Evolutionary conservation across 35 echinoderm and acorn worm species (phyloP).

Genomic region (Eucidaris tribuloides): DNA sequence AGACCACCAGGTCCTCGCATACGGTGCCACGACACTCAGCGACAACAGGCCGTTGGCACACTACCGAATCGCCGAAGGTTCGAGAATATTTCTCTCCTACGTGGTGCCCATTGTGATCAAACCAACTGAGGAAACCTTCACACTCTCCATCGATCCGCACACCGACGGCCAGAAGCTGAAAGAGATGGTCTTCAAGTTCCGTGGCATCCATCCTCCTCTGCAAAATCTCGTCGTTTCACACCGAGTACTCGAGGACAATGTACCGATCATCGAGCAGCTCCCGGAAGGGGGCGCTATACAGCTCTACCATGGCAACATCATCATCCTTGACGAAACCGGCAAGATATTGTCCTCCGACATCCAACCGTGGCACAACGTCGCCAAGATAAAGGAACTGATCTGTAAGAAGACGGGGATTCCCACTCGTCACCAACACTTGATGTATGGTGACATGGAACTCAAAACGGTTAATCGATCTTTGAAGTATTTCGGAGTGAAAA

Average conservation of each 20-base stretch:
- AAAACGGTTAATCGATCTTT: background rate
- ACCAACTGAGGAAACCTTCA: conserved; percentile 11
- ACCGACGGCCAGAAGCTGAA: conserved; percentile 5
- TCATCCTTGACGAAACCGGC: background rate
- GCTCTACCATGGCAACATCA: conserved; percentile 6
- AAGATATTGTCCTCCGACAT: conserved; percentile 28
- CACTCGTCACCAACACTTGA: background rate
- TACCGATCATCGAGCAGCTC: background rate
- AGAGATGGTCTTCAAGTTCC: conserved; percentile 2
- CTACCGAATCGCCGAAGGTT: conserved; percentile 39
- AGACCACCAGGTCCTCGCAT: conserved; percentile 9
- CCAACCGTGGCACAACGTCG: conserved; percentile 17
- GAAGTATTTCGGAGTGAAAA: background rate
- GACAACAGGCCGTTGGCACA: conserved; percentile 4
- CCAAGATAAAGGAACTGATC: conserved; percentile 26
- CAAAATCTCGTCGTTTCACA: conserved; percentile 11
- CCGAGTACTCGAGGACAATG: conserved; percentile 3
- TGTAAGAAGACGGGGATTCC: conserved; percentile 1
- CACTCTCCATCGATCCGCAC: conserved; percentile 17
- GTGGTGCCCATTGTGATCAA: background rate
- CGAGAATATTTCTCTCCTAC: background rate
- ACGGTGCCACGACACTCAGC: conserved; percentile 8
- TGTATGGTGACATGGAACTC: conserved; percentile 2
- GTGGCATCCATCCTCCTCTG: background rate
- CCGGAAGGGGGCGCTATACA: background rate